A percentile compares a stretch with the other conserved stretches of the same genome.
phyloP scores from a whole-genome alignment of 2,113 vertebrate genomes.

The Ailuropoda melanoleuca region DNA sequence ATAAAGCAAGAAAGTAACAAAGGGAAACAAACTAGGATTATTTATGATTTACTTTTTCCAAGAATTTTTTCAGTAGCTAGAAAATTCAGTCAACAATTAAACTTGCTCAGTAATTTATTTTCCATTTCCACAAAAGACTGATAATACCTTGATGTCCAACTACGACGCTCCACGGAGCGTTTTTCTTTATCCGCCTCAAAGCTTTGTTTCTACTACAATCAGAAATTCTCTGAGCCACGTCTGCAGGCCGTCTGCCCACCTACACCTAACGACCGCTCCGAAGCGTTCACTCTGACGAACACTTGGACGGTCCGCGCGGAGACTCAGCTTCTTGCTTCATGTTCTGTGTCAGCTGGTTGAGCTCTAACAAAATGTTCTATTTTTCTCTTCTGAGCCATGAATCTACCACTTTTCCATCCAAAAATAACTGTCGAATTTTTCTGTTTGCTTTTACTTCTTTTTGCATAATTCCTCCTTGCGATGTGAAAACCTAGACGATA shows the following conservation, averaged over 20 bases:
- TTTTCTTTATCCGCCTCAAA: not conserved
- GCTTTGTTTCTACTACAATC: not conserved
- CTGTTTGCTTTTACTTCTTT: not conserved
- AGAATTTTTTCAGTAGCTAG: not conserved
- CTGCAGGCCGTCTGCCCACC: not conserved
- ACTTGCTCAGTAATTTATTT: not conserved
- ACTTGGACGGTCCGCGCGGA: rapidly evolving
- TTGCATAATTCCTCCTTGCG: not conserved
- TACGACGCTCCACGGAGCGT: not conserved
- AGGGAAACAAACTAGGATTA: too few relatives aligned
- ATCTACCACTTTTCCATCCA: not conserved
- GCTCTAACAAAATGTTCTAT: not conserved
- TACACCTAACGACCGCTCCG: not conserved
- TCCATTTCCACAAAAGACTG: not conserved
- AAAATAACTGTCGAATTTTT: not conserved
- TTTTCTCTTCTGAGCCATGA: not conserved
- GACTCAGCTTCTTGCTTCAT: not conserved
- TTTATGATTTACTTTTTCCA: not conserved
- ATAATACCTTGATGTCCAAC: not conserved
- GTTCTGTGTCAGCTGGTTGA: not conserved
- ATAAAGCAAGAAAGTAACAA: not conserved
- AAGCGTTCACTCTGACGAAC: not conserved
- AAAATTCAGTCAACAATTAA: not conserved
- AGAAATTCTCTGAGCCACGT: not conserved
- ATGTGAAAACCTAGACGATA: not conserved